phyloP scores from a whole-genome alignment of 1,140 invertebrate genomes.

The Dendroctonus ponderosae region DNA sequence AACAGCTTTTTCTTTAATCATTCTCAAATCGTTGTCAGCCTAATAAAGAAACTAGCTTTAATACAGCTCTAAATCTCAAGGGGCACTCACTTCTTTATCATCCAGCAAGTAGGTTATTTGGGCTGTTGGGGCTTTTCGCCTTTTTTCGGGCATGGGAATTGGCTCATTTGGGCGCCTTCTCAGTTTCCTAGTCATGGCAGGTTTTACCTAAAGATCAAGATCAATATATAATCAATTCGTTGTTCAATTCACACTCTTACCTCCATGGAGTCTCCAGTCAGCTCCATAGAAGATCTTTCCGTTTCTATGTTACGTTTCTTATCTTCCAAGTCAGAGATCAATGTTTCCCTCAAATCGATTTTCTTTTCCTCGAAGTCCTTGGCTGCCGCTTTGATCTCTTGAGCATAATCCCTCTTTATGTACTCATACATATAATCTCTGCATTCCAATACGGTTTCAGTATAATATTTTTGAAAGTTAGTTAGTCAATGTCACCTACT shows the following conservation, averaged over 20 bases:
- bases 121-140: conserved; percentile 76
- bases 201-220: conserved; percentile 39
- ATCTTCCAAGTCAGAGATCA: conserved; percentile 90
- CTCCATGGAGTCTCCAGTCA: conserved; percentile 85
- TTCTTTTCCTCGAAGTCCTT: conserved; percentile 97
- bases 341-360: conserved; percentile 84
- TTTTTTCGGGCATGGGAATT: conserved; percentile 78
- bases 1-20: conserved; percentile 68
- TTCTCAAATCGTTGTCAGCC: conserved; percentile 82
- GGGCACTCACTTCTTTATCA: conserved; percentile 66
- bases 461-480: not conserved
- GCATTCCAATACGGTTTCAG: conserved; percentile 23
- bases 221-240: not conserved
- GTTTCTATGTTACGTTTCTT: conserved; percentile 86
- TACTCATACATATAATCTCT: conserved; percentile 80
- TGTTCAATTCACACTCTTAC: conserved; percentile 48
- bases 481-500: conserved; percentile 10
- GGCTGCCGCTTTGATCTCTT: conserved; percentile 82
- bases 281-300: conserved; percentile 77
- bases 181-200: conserved; percentile 67
- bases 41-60: conserved; percentile 2
- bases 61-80: not conserved
- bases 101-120: conserved; percentile 84
- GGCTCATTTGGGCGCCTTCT: conserved; percentile 91
- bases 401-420: conserved; percentile 83